These are phyloP conservation scores for Perccottus glenii DNA, from an alignment of 2,113 vertebrate species.

Conservation along the genomic window DNA sequence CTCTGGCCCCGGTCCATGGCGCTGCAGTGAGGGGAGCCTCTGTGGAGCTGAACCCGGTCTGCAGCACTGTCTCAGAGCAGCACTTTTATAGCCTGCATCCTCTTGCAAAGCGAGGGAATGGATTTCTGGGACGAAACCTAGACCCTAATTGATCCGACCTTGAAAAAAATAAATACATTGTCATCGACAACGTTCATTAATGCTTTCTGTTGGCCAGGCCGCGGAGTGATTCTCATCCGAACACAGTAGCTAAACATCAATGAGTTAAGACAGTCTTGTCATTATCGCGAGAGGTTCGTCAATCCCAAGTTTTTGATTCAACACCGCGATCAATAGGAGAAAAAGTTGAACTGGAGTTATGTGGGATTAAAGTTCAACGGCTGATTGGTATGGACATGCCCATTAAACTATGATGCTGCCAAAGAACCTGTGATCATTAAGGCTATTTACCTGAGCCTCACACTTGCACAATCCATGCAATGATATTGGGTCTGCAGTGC, in stretches of 20 bases:
- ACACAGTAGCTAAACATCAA: constrained; percentile 47
- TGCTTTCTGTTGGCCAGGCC: constrained; percentile 40
- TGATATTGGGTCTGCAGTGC: constrained; percentile 42
- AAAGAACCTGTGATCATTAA: constrained; percentile 19
- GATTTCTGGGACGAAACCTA: constrained; percentile 66
- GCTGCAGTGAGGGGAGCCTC: too few species aligned
- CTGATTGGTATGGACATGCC: constrained; percentile 28
- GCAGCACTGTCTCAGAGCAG: neutral
- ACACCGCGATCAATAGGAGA: constrained; percentile 34
- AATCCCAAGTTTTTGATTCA: constrained; percentile 32
- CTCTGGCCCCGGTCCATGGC: neutral
- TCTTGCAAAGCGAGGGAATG: constrained; percentile 44
- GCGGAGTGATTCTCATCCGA: constrained; percentile 43
- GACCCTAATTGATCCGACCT: constrained; percentile 53
- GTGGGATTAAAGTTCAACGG: constrained; percentile 22
- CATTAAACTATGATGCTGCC: constrained; percentile 26
- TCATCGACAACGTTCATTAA: constrained; percentile 52
- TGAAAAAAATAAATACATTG: constrained; percentile 61
- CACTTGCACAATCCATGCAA: constrained; percentile 34
- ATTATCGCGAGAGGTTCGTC: constrained; percentile 46
- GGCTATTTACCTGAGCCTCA: constrained; percentile 4
- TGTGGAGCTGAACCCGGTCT: too few species aligned
- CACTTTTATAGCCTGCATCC: constrained; percentile 53
- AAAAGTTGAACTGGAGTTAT: constrained; percentile 18
- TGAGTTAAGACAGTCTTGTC: constrained; percentile 44